A percentile compares a stretch with the other conserved stretches of the same genome.
Evolutionary conservation across 2,113 vertebrate genomes (phyloP).

Genomic region (Podarcis raffonei): DNA sequence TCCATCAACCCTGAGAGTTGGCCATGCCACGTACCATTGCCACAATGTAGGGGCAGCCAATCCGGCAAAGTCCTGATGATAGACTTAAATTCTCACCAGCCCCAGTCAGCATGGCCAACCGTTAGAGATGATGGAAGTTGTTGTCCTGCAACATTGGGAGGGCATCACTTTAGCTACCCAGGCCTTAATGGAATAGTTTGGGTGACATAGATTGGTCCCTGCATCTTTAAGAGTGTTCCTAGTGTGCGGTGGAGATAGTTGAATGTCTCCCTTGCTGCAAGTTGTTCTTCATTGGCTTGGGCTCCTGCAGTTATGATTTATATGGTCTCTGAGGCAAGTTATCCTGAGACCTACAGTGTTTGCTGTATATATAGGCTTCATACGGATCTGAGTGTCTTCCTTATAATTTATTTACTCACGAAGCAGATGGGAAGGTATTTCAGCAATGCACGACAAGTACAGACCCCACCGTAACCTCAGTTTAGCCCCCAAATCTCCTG

Average conservation of each 20-base stretch:
- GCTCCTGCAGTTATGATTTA: background rate
- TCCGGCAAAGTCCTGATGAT: too few relatives aligned
- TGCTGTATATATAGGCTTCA: background rate
- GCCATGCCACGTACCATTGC: too few relatives aligned
- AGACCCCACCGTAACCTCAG: background rate
- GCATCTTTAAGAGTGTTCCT: background rate
- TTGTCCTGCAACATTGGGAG: too few relatives aligned
- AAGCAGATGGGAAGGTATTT: background rate
- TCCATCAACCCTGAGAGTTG: too few relatives aligned
- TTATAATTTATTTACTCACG: background rate
- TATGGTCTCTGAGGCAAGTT: background rate
- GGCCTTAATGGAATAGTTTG: background rate
- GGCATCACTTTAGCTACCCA: too few relatives aligned
- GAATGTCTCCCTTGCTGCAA: background rate
- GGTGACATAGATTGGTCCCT: background rate
- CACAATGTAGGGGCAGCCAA: too few relatives aligned
- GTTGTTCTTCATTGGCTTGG: background rate
- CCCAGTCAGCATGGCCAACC: too few relatives aligned
- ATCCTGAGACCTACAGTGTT: background rate
- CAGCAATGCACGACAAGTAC: background rate
- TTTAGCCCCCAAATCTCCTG: background rate
- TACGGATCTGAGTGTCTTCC: background rate
- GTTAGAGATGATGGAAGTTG: too few relatives aligned
- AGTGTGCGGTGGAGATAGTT: background rate
- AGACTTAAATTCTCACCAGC: too few relatives aligned